These are phyloP conservation scores for Germaria angustata DNA, from an alignment of 2,888 invertebrate genomes.

Conservation along the genomic window DNA sequence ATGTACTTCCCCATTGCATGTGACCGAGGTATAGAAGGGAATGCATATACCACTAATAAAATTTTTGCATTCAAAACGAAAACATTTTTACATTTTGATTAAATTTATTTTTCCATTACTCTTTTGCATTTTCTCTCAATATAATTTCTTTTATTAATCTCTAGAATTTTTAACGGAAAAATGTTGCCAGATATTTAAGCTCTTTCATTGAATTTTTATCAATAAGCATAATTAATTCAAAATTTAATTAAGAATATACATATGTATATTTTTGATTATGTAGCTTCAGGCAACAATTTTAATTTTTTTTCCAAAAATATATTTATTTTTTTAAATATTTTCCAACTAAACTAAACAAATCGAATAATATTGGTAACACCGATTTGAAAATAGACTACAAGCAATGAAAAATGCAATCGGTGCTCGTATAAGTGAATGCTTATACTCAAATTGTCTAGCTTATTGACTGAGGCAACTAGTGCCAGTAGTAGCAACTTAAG, in stretches of 20 bases:
- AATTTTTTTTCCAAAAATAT: too few relatives aligned
- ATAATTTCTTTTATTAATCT: background rate
- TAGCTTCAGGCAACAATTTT: too few relatives aligned
- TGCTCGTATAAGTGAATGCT: constrained; percentile 16
- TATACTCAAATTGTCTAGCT: constrained; percentile 45
- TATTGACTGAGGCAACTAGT: background rate
- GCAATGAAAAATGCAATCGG: constrained; percentile 43
- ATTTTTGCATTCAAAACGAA: constrained; percentile 25
- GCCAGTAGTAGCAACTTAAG: background rate
- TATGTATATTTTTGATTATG: too few relatives aligned
- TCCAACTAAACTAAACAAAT: too few relatives aligned
- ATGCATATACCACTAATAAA: constrained; percentile 52
- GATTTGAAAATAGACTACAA: background rate
- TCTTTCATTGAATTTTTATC: background rate
- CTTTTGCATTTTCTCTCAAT: constrained; percentile 24
- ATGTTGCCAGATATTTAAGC: constrained; percentile 3
- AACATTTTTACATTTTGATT: constrained; percentile 43
- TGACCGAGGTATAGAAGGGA: constrained; percentile 20
- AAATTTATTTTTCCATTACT: constrained; percentile 48
- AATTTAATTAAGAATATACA: background rate
- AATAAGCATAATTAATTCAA: background rate
- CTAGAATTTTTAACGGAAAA: background rate
- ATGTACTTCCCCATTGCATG: constrained; percentile 33
- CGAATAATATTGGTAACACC: constrained; percentile 25
- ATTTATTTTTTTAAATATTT: too few relatives aligned